Conservation (phyloP, 2,113 vertebrate genomes). For the Oncorhynchus clarkii region DNA sequence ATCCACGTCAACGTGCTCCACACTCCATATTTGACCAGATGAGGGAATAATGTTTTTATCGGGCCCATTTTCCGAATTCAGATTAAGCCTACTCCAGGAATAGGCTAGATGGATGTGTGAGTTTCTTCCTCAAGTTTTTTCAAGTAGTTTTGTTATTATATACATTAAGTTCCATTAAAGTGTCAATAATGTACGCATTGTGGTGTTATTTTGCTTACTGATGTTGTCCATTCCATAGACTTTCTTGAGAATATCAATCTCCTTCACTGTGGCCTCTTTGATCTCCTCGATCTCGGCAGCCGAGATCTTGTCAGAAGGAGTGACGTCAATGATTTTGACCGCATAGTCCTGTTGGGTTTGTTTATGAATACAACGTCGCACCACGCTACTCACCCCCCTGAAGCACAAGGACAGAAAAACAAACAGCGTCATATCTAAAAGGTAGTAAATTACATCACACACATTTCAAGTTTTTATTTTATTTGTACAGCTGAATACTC, state of each 20-base stretch:
- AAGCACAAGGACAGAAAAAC: background rate
- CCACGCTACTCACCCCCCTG: slow-evolving; percentile 96
- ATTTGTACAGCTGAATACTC: slow-evolving; percentile 11
- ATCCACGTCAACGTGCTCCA: background rate
- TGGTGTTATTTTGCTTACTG: slow-evolving; percentile 76
- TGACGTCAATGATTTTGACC: slow-evolving; percentile 95
- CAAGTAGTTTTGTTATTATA: background rate
- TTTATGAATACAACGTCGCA: slow-evolving; percentile 89
- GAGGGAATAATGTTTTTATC: background rate
- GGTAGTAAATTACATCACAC: background rate
- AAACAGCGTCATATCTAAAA: background rate
- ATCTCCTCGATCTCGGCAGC: slow-evolving; percentile 84
- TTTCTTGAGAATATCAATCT: slow-evolving; percentile 92
- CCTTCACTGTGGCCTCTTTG: slow-evolving; percentile 84
- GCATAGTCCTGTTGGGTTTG: slow-evolving; percentile 82
- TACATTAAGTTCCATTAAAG: background rate
- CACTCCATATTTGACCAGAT: background rate
- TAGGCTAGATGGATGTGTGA: background rate
- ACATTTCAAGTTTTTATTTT: background rate
- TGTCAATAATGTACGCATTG: background rate
- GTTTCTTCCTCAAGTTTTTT: background rate
- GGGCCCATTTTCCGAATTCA: background rate
- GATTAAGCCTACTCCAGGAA: background rate
- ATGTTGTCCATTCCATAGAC: slow-evolving; percentile 88
- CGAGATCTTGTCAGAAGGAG: slow-evolving; percentile 85